These are phyloP conservation scores for Chironomus striatipennis DNA, from an alignment of 1,140 invertebrate species.

Conservation along the genomic window DNA sequence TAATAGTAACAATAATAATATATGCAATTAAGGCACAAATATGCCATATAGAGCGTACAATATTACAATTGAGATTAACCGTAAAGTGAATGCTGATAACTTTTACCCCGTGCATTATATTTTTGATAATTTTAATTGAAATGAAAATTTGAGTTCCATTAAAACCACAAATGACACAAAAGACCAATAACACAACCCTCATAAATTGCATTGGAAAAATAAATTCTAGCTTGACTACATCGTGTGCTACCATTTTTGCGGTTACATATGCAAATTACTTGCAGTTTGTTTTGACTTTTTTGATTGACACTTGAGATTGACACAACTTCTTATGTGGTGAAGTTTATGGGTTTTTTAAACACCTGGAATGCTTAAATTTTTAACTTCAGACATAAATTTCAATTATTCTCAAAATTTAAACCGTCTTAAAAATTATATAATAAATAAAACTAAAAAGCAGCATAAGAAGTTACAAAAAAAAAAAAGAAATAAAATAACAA, in stretches of 20 bases:
- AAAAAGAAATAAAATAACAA: too few relatives aligned
- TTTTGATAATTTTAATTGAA: not conserved
- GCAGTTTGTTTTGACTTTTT: not conserved
- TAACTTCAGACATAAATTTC: too few relatives aligned
- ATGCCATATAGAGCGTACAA: too few relatives aligned
- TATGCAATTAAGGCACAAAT: too few relatives aligned
- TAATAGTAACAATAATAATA: too few relatives aligned
- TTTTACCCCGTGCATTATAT: not conserved
- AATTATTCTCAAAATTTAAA: too few relatives aligned
- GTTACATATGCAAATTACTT: not conserved
- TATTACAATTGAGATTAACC: too few relatives aligned
- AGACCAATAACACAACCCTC: not conserved
- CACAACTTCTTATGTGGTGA: not conserved
- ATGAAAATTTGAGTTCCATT: not conserved
- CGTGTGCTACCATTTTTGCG: constrained; percentile 11
- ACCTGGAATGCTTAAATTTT: not conserved
- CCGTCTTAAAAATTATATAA: not conserved
- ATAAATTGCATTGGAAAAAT: not conserved
- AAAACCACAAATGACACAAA: not conserved
- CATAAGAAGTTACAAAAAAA: too few relatives aligned
- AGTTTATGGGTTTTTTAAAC: not conserved
- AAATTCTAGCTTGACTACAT: not conserved
- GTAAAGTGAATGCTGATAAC: too few relatives aligned
- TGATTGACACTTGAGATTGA: not conserved
- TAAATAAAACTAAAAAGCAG: not conserved